Evolutionary conservation across 2,113 vertebrate species (phyloP).

Genomic region (Podarcis muralis): DNA sequence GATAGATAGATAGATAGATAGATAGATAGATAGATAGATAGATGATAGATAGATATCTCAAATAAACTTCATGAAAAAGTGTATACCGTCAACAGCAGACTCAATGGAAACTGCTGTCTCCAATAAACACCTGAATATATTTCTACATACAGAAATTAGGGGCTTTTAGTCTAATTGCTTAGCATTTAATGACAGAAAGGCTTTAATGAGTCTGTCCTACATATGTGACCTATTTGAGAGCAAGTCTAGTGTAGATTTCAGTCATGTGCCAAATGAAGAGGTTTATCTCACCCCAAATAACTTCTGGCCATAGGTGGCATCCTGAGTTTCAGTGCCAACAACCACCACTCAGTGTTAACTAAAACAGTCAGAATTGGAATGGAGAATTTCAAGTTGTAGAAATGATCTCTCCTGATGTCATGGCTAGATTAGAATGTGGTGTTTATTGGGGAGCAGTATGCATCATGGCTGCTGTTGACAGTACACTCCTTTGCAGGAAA

Average conservation of each 20-base stretch:
- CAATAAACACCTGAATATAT: neutral
- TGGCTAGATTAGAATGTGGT: conserved; percentile 10
- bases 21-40: too few relatives aligned
- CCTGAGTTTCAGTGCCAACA: conserved; percentile 26
- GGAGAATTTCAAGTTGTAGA: conserved; percentile 27
- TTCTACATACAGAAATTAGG: neutral
- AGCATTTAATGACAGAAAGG: neutral
- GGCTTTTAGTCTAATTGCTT: neutral
- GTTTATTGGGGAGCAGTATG: neutral
- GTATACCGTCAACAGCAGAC: too few relatives aligned
- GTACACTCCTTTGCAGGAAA: neutral
- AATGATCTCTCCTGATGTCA: conserved; percentile 24
- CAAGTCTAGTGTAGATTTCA: neutral
- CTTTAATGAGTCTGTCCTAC: neutral
- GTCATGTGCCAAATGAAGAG: neutral
- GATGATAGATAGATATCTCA: too few relatives aligned
- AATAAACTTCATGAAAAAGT: too few relatives aligned
- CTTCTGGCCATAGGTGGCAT: neutral
- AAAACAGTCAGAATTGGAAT: conserved; percentile 32
- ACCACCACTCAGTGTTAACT: conserved; percentile 22
- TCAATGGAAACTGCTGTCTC: too few relatives aligned
- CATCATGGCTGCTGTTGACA: neutral
- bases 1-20: too few relatives aligned
- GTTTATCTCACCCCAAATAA: conserved; percentile 20
- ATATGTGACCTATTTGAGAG: conserved; percentile 1